Evolutionary conservation across 2,888 invertebrate genomes (phyloP).

Genomic region (Leucophora obtusa): DNA sequence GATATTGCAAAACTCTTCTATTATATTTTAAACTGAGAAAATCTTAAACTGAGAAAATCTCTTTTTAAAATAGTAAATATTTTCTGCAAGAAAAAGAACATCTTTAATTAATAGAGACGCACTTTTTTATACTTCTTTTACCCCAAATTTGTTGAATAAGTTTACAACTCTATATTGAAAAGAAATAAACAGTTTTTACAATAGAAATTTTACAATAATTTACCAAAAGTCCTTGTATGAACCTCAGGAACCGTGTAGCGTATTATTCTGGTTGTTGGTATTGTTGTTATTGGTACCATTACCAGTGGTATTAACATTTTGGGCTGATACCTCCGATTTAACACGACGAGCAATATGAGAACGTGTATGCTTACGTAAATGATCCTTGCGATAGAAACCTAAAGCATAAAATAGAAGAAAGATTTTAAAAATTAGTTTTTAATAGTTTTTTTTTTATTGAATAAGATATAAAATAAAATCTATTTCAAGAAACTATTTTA

Average conservation of each 20-base stretch:
- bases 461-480: too few species aligned
- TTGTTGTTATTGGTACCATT: slow-evolving; percentile 57
- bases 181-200: slow-evolving; percentile 28
- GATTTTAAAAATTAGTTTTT: too few species aligned
- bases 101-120: neutral
- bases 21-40: too few species aligned
- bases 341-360: slow-evolving; percentile 91
- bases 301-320: slow-evolving; percentile 78
- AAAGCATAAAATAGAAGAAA: slow-evolving; percentile 17
- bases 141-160: neutral
- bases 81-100: too few species aligned
- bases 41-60: too few species aligned
- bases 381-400: slow-evolving; percentile 93
- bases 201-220: slow-evolving; percentile 75
- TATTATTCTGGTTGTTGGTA: slow-evolving; percentile 77
- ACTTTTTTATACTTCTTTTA: neutral
- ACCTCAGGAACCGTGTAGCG: slow-evolving; percentile 79
- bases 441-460: too few species aligned
- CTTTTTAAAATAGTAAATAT: too few species aligned
- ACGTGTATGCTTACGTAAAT: slow-evolving; percentile 90
- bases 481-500: too few species aligned
- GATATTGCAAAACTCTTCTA: neutral
- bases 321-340: slow-evolving; percentile 90
- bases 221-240: slow-evolving; percentile 80
- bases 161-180: slow-evolving; percentile 38